These are phyloP conservation scores for Poeciliopsis retropinna DNA, from an alignment of 2,113 vertebrate genomes.

Conservation along the genomic window DNA sequence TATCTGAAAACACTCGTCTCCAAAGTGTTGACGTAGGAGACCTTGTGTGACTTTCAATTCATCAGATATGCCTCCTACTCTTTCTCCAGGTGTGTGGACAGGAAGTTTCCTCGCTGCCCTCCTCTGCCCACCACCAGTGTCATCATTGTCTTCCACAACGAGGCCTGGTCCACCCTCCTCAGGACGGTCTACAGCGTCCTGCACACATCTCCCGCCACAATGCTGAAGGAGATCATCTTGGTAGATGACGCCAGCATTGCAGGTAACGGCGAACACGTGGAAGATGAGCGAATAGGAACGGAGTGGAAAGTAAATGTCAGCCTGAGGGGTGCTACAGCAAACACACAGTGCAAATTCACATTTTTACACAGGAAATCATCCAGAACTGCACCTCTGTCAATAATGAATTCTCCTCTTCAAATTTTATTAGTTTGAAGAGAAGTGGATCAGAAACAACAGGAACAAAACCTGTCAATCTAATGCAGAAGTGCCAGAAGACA, in stretches of 20 bases:
- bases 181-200: conserved; percentile 93
- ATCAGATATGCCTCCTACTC: conserved; percentile 2
- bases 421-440: background rate
- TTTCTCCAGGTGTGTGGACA: conserved; percentile 86
- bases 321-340: too few species aligned
- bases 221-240: conserved; percentile 91
- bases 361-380: background rate
- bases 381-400: background rate
- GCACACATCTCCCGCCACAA: conserved; percentile 84
- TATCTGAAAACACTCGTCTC: conserved; percentile 10
- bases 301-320: background rate
- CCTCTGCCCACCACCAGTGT: conserved; percentile 91
- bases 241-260: conserved; percentile 94
- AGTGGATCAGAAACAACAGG: background rate
- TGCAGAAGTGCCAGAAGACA: background rate
- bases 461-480: background rate
- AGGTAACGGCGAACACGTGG: conserved; percentile 69
- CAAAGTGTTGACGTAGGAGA: background rate
- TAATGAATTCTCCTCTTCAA: background rate
- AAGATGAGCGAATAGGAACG: background rate
- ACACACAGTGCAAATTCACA: background rate
- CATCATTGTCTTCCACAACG: conserved; percentile 91
- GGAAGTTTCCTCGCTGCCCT: conserved; percentile 89
- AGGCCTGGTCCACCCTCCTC: conserved; percentile 91
- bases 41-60: conserved; percentile 7